Evolutionary conservation across 2,888 invertebrate genomes (phyloP).

Genomic region (Mesochorus sp.): DNA sequence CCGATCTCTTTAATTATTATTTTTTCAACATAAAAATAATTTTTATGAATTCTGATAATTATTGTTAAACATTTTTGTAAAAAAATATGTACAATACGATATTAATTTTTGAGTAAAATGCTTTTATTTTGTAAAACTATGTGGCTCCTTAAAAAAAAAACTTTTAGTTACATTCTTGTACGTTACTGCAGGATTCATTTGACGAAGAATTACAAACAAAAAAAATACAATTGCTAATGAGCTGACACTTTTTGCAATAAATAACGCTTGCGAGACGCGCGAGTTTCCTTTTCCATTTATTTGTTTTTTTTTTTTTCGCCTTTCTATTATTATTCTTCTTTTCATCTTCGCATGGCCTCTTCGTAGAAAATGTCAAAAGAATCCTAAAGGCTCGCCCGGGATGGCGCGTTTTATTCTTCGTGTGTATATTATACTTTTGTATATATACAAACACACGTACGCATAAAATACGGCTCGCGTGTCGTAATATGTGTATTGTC

Average conservation of each 20-base stretch:
- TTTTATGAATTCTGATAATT: too few species aligned
- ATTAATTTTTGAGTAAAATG: too few species aligned
- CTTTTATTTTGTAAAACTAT: too few species aligned
- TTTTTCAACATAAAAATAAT: too few species aligned
- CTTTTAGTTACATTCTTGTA: not conserved
- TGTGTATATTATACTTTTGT: too few species aligned
- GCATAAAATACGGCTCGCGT: not conserved
- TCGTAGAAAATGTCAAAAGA: conserved; percentile 45
- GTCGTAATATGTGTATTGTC: conserved; percentile 26
- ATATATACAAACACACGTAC: not conserved
- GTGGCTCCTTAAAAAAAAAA: conserved; percentile 19
- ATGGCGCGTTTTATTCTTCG: not conserved
- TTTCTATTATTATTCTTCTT: conserved; percentile 20
- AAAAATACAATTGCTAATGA: conserved; percentile 43
- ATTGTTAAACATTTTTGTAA: too few species aligned
- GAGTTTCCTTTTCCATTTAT: conserved; percentile 13
- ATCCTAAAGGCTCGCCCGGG: conserved; percentile 14
- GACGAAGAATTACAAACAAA: conserved; percentile 18
- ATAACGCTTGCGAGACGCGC: conserved; percentile 44
- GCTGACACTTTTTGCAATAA: conserved; percentile 23
- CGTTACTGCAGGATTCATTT: too few species aligned
- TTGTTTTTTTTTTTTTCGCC: conserved; percentile 28
- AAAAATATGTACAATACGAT: too few species aligned
- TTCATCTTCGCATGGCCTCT: conserved; percentile 8
- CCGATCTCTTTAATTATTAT: too few species aligned